phyloP scores from a whole-genome alignment of 2,113 vertebrate species.

The Lethenteron camtschaticum region DNA sequence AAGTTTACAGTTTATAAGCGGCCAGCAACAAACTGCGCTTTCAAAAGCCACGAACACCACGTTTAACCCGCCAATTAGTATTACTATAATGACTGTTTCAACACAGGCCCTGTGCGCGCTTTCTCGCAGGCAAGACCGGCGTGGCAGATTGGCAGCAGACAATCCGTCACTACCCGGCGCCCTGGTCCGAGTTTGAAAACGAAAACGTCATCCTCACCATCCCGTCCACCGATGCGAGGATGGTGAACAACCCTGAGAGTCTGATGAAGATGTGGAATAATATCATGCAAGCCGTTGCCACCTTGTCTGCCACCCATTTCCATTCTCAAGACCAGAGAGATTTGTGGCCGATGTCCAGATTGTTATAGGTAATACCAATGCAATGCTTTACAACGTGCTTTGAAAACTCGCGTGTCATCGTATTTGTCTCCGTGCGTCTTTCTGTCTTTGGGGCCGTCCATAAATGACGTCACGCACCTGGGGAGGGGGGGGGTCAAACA shows the following conservation, averaged over 20 bases:
- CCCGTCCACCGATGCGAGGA: slow-evolving; percentile 19
- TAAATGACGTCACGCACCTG: no score
- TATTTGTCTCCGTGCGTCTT: no score
- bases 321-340: slow-evolving; percentile 38
- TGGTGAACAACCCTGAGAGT: slow-evolving; percentile 24
- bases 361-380: slow-evolving; percentile 20
- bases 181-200: slow-evolving; percentile 42
- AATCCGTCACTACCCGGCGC: slow-evolving; percentile 22
- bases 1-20: no score
- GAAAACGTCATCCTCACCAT: slow-evolving; percentile 39
- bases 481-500: no score
- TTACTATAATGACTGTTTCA: no score
- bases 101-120: neutral
- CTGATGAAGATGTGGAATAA: slow-evolving; percentile 28
- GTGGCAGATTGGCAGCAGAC: slow-evolving; percentile 20
- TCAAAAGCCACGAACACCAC: no score
- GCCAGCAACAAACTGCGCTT: no score
- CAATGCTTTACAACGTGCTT: no score
- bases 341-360: slow-evolving; percentile 45
- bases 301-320: slow-evolving; percentile 27
- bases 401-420: no score
- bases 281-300: slow-evolving; percentile 31
- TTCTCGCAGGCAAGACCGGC: slow-evolving; percentile 20
- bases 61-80: no score
- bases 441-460: no score